These are phyloP conservation scores for Meghimatium bilineatum DNA, from an alignment of 2,888 invertebrate genomes.

Conservation along the genomic window DNA sequence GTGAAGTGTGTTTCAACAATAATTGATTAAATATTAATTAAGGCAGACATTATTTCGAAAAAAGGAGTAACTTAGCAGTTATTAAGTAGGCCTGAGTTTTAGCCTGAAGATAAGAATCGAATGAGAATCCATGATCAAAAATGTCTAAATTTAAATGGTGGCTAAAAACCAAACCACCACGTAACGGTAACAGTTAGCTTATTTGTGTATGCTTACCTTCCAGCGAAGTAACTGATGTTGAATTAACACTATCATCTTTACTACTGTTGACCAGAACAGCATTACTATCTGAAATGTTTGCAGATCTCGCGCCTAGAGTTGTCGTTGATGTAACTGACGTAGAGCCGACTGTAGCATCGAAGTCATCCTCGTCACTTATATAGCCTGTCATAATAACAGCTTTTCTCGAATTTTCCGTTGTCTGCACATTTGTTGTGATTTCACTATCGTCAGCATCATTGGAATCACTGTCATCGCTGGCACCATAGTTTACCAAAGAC, in stretches of 20 bases:
- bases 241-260: slow-evolving; percentile 23
- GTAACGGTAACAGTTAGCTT: background rate
- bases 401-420: background rate
- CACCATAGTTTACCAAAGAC: slow-evolving; percentile 69
- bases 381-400: slow-evolving; percentile 16
- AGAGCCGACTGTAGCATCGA: slow-evolving; percentile 29
- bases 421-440: slow-evolving; percentile 4
- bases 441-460: slow-evolving; percentile 56
- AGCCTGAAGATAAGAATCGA: no score
- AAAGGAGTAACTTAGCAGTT: no score
- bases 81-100: no score
- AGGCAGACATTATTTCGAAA: no score
- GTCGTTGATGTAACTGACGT: slow-evolving; percentile 17
- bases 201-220: slow-evolving; percentile 27
- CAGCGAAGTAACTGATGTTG: slow-evolving; percentile 32
- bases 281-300: background rate
- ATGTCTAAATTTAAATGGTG: no score
- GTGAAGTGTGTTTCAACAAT: no score
- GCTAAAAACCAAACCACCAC: no score
- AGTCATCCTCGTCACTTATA: slow-evolving; percentile 56
- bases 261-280: background rate
- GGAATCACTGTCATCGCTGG: slow-evolving; percentile 61
- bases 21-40: no score
- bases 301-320: background rate
- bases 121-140: no score